These are phyloP conservation scores for Callosobruchus maculatus DNA, from an alignment of 2,888 invertebrate species.

Conservation along the genomic window DNA sequence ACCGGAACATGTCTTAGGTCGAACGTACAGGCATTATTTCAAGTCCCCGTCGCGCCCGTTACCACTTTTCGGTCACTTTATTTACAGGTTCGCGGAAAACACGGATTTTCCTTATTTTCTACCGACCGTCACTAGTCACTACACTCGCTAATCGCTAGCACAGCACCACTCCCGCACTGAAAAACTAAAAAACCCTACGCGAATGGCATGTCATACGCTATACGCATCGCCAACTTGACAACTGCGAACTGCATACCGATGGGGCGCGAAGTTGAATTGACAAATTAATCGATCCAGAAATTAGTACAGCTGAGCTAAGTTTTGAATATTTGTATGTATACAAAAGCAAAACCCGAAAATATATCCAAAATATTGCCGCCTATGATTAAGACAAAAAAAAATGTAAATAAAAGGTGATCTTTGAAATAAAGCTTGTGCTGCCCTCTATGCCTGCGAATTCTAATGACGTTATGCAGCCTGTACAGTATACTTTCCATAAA, in stretches of 20 bases:
- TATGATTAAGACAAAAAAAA: too few species aligned
- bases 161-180: conserved; percentile 37
- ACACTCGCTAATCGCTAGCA: conserved; percentile 25
- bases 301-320: neutral
- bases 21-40: conserved; percentile 39
- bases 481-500: too few species aligned
- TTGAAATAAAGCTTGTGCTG: too few species aligned
- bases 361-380: too few species aligned
- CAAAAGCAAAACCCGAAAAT: too few species aligned
- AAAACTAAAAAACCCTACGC: conserved; percentile 29
- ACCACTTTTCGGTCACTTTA: neutral
- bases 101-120: conserved; percentile 26
- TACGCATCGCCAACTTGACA: neutral
- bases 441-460: too few species aligned
- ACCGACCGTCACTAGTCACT: conserved; percentile 24
- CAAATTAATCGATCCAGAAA: neutral
- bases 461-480: too few species aligned
- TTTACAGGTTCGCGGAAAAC: conserved; percentile 23
- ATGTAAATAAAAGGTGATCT: too few species aligned
- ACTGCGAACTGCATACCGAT: neutral
- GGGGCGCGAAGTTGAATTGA: neutral
- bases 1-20: conserved; percentile 78
- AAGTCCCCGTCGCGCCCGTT: conserved; percentile 14
- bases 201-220: neutral
- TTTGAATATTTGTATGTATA: too few species aligned